Conservation (phyloP, 2,113 vertebrate species). For the Centropus unirufus region DNA sequence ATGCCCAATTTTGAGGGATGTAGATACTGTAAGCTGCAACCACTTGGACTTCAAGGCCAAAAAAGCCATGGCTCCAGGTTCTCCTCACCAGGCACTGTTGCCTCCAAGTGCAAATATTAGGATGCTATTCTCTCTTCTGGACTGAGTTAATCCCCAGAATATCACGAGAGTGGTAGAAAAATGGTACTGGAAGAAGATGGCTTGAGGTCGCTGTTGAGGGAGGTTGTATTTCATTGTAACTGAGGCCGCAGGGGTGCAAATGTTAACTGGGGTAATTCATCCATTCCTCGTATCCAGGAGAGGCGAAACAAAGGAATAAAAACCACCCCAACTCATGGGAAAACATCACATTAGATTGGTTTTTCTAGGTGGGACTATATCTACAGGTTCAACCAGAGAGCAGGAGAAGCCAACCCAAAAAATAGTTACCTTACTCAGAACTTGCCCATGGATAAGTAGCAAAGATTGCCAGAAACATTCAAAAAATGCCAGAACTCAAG, state of each 20-base stretch:
- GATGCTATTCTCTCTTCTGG: neutral
- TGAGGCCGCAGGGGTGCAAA: neutral
- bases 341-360: neutral
- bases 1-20: neutral
- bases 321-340: neutral
- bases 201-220: fast-evolving
- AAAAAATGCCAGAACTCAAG: neutral
- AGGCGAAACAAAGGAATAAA: neutral
- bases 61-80: neutral
- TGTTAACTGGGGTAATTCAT: neutral
- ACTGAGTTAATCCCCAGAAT: neutral
- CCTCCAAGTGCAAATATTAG: neutral
- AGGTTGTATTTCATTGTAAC: neutral
- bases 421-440: fast-evolving
- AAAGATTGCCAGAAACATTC: neutral
- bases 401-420: neutral
- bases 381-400: neutral
- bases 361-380: neutral
- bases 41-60: neutral
- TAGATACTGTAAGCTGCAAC: neutral
- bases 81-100: neutral
- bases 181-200: neutral
- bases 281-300: neutral
- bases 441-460: neutral
- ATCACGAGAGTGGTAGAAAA: neutral